Conservation (phyloP, 2,113 vertebrate genomes). For the Austrofundulus limnaeus region DNA sequence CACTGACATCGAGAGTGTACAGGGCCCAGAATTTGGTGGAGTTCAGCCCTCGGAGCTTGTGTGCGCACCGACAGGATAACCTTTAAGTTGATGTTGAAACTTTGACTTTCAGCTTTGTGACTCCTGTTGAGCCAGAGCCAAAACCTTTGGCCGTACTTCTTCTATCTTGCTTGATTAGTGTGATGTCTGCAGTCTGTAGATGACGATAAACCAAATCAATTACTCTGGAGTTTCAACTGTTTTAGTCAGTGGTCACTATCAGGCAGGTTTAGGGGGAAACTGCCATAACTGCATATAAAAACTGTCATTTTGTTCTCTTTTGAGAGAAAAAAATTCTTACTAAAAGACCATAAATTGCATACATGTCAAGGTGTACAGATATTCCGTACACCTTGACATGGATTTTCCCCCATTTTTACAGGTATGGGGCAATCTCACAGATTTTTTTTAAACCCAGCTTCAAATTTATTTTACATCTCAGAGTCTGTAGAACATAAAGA, state of each 20-base stretch:
- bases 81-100: constrained; percentile 20
- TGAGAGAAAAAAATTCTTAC: no score
- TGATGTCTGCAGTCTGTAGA: constrained; percentile 7
- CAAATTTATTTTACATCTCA: no score
- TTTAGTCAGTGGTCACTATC: background rate
- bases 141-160: background rate
- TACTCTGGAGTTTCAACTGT: background rate
- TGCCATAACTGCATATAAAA: background rate
- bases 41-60: background rate
- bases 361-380: no score
- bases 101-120: constrained; percentile 19
- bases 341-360: no score
- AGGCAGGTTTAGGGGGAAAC: background rate
- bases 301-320: background rate
- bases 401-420: no score
- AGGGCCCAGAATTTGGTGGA: no score
- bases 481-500: no score
- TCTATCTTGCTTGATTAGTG: constrained; percentile 4
- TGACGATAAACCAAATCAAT: constrained; percentile 9
- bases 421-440: no score
- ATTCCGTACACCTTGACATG: no score
- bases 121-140: constrained; percentile 2
- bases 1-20: no score
- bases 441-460: no score
- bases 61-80: background rate